These are phyloP conservation scores for Momotus momota DNA, from an alignment of 2,797 vertebrate species.

Conservation along the genomic window DNA sequence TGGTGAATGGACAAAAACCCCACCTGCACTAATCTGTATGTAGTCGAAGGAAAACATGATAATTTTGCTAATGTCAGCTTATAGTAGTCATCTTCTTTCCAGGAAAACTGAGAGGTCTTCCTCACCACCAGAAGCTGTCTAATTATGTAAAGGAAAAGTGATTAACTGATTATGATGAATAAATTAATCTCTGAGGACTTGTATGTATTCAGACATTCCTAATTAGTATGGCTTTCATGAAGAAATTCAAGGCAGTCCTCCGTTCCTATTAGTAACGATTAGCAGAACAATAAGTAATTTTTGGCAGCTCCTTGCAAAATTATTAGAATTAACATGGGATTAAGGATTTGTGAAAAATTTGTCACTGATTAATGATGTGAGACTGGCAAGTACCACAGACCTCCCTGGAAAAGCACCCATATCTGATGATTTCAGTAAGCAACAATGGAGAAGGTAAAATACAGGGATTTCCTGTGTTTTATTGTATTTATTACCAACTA, in stretches of 20 bases:
- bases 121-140: constrained; percentile 72
- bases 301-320: constrained; percentile 78
- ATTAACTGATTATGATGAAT: constrained; percentile 85
- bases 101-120: constrained; percentile 71
- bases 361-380: constrained; percentile 68
- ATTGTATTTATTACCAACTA: background rate
- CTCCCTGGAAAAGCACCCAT: constrained; percentile 28
- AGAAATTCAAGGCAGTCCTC: constrained; percentile 73
- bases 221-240: constrained; percentile 81
- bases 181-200: constrained; percentile 83
- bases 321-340: constrained; percentile 74
- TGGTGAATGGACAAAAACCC: background rate
- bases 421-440: constrained; percentile 23
- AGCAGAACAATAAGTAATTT: constrained; percentile 82
- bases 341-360: constrained; percentile 70
- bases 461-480: background rate
- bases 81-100: constrained; percentile 29
- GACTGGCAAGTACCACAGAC: constrained; percentile 49
- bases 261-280: constrained; percentile 80
- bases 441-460: background rate
- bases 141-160: constrained; percentile 82
- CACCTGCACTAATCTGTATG: constrained; percentile 6
- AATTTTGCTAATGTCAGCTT: constrained; percentile 42
- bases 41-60: background rate
- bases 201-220: constrained; percentile 81